A percentile compares a stretch with the other conserved stretches of the same genome.
Evolutionary conservation across 2,113 vertebrate genomes (phyloP).

Genomic region (Boulengeromyrus knoepffleri): DNA sequence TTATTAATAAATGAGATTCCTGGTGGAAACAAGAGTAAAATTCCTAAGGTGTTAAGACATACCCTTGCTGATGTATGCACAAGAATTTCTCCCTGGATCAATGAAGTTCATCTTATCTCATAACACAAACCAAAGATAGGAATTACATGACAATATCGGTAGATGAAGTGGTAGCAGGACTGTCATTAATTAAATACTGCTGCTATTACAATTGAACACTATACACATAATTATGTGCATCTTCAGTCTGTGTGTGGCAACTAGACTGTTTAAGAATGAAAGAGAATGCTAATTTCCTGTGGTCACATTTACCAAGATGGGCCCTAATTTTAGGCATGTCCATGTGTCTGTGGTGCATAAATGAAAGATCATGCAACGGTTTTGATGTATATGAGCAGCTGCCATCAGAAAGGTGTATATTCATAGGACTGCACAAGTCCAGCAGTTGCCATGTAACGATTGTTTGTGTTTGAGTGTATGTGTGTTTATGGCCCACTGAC

Average conservation of each 20-base stretch:
- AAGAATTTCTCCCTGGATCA: neutral
- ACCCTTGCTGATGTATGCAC: neutral
- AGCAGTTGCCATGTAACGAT: neutral
- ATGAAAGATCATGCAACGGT: neutral
- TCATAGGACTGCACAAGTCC: neutral
- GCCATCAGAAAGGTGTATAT: neutral
- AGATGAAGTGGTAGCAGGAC: neutral
- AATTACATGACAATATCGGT: neutral
- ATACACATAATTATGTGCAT: neutral
- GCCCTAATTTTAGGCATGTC: neutral
- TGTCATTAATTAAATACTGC: neutral
- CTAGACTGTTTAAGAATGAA: neutral
- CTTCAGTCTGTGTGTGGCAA: neutral
- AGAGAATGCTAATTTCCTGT: neutral
- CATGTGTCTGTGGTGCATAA: neutral
- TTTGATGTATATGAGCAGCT: neutral
- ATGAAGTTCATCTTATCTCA: neutral
- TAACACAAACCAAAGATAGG: neutral
- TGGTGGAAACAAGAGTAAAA: neutral
- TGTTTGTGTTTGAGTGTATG: neutral
- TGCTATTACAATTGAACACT: neutral
- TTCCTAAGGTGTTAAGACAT: neutral
- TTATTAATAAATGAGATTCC: conserved; percentile 12
- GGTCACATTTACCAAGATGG: neutral
- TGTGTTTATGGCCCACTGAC: neutral